Evolutionary conservation across 2,113 vertebrate species (phyloP).

Genomic region (Numenius arquata): DNA sequence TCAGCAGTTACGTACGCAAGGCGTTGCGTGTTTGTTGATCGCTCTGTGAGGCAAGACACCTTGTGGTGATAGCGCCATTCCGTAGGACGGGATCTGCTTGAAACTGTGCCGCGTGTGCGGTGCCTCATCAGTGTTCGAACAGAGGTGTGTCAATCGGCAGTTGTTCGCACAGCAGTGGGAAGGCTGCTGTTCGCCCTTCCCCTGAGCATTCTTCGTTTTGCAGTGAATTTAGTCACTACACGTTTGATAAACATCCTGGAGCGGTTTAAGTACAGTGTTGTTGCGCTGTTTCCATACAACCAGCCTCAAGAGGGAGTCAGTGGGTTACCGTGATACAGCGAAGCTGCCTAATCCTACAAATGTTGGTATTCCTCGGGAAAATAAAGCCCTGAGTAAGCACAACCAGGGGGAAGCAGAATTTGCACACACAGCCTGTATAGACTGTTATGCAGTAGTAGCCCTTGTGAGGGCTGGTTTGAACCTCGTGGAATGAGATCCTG

Average conservation of each 20-base stretch:
- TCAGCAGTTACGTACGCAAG: neutral
- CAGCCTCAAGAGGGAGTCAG: neutral
- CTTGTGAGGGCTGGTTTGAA: neutral
- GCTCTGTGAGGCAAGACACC: neutral
- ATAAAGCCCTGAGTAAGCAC: neutral
- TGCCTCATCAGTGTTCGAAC: neutral
- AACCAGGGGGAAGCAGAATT: neutral
- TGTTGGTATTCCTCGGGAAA: neutral
- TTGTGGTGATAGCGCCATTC: neutral
- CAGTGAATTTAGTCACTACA: rapidly evolving
- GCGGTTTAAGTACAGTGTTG: rapidly evolving
- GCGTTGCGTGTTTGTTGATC: neutral
- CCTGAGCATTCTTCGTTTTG: neutral
- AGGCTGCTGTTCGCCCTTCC: neutral
- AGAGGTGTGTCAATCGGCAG: neutral
- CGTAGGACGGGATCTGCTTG: neutral
- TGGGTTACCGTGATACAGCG: neutral
- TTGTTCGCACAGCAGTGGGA: neutral
- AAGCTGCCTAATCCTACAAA: rapidly evolving
- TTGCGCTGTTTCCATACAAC: rapidly evolving
- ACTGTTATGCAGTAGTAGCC: neutral
- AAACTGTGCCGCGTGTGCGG: neutral
- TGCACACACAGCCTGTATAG: neutral
- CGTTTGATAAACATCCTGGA: rapidly evolving
- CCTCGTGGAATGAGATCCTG: neutral